Conservation (phyloP, 2,888 invertebrate genomes). For the Nematopogon swammerdamellus region DNA sequence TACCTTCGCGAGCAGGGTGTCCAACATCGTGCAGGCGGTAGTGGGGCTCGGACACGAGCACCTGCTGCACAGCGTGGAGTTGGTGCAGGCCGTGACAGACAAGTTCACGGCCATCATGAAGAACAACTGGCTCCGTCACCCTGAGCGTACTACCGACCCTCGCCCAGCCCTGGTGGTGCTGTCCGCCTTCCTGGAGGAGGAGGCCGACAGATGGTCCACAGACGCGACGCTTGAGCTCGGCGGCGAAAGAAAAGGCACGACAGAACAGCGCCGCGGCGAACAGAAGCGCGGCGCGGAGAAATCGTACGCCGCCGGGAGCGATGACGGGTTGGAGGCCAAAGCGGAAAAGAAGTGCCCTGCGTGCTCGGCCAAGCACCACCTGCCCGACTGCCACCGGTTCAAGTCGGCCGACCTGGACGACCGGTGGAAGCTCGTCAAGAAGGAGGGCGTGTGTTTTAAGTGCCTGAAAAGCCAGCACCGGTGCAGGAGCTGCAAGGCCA, state of each 20-base stretch:
- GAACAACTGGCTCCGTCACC: background rate
- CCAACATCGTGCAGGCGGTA: background rate
- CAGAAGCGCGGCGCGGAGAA: background rate
- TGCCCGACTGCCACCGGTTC: background rate
- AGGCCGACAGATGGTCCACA: background rate
- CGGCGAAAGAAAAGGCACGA: background rate
- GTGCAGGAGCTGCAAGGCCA: background rate
- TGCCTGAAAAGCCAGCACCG: background rate
- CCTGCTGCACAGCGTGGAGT: background rate
- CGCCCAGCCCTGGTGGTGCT: too few species aligned
- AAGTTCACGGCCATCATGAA: background rate
- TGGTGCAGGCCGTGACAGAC: background rate
- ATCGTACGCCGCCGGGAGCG: background rate
- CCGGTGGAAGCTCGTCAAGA: constrained; percentile 1
- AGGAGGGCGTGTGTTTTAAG: background rate
- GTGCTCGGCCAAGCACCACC: background rate
- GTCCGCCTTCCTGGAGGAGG: background rate
- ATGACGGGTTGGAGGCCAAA: background rate
- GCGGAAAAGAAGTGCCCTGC: background rate
- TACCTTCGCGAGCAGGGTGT: background rate
- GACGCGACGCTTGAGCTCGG: background rate
- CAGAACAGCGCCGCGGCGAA: background rate
- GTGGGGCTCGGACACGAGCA: background rate
- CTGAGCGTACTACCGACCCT: too few species aligned
- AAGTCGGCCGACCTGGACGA: background rate